Conservation (phyloP, 2,113 vertebrate genomes). For the Xenus cinereus region DNA sequence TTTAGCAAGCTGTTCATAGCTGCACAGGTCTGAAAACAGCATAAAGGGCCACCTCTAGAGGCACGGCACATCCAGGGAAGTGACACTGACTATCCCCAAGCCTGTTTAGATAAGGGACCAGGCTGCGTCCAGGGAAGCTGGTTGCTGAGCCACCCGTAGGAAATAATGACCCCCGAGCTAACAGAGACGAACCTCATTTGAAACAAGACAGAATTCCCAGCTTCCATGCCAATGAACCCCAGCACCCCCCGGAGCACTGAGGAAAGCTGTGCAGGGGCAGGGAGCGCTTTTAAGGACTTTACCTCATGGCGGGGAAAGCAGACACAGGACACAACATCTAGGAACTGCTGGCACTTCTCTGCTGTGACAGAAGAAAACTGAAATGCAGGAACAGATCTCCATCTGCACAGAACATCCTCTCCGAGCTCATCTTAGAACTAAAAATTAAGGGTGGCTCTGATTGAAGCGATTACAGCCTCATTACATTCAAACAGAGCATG, state of each 20-base stretch:
- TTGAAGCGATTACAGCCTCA: background rate
- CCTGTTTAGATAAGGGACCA: background rate
- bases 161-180: background rate
- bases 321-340: fast-evolving
- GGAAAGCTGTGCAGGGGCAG: background rate
- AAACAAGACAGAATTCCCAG: background rate
- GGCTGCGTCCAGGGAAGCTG: background rate
- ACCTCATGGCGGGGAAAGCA: background rate
- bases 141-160: background rate
- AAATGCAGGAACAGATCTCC: background rate
- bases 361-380: background rate
- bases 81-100: fast-evolving
- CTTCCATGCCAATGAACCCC: background rate
- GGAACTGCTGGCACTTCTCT: background rate
- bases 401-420: background rate
- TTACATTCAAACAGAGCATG: background rate
- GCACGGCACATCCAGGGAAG: fast-evolving
- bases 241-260: background rate
- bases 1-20: background rate
- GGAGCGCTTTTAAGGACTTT: background rate
- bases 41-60: background rate
- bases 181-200: background rate
- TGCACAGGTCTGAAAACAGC: background rate
- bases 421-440: background rate
- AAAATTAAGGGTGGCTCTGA: background rate